Evolutionary conservation across 2,113 vertebrate species (phyloP).

Genomic region (Cisticola juncidis): DNA sequence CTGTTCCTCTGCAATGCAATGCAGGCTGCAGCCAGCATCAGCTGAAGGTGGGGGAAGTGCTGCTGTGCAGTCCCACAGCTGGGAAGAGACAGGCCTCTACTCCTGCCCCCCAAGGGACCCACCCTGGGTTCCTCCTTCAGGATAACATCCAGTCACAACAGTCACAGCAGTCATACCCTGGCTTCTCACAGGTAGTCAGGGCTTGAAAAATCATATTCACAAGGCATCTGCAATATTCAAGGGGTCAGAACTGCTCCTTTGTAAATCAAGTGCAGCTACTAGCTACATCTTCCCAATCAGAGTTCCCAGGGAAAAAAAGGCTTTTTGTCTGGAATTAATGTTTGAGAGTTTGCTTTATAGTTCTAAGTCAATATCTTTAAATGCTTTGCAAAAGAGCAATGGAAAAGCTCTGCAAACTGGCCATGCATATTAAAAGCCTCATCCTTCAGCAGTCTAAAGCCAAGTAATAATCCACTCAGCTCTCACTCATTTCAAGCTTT

Average conservation of each 20-base stretch:
- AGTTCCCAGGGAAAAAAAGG: background rate
- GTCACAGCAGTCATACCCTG: background rate
- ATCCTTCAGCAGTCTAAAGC: background rate
- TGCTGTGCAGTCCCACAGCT: background rate
- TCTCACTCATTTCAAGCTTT: background rate
- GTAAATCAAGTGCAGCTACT: background rate
- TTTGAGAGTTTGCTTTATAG: background rate
- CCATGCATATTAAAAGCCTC: background rate
- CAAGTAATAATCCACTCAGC: background rate
- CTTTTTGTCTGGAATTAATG: background rate
- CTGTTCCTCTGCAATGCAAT: background rate
- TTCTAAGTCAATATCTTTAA: conserved; percentile 25
- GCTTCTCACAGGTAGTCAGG: background rate
- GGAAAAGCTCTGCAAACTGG: background rate
- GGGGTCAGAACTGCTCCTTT: background rate
- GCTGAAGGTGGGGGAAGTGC: background rate
- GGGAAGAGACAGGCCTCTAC: fast-evolving
- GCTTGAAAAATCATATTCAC: background rate
- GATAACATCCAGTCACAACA: background rate
- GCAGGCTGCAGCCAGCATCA: background rate
- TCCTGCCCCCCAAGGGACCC: background rate
- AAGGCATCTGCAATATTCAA: background rate
- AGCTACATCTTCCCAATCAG: background rate
- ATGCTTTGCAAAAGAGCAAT: conserved; percentile 21
- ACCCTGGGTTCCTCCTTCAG: background rate